Evolutionary conservation across 2,797 vertebrate genomes (phyloP), one percentile per base, ranked within the genome.

Genomic region (Typhlichthys subterraneus): DNA sequence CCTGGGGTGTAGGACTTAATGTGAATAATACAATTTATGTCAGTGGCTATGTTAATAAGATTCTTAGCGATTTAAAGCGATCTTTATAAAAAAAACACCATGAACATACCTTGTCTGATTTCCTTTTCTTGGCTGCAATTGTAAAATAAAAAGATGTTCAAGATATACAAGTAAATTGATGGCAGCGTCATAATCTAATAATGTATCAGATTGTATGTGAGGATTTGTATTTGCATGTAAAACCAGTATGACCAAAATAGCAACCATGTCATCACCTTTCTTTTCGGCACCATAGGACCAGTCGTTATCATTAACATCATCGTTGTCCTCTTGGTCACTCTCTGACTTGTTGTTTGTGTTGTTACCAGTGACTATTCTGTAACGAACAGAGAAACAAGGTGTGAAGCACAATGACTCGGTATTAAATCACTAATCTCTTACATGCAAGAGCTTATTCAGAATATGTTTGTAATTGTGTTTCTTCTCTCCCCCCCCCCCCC

Each of bases 211-310:
- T 13, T 33, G 9, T 11, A 14, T 11, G 13, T 4, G 11, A 11
- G 12, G 15, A 9, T 9, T 13, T 13, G 53, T 11, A 2, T 10
- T 2, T 33, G 2, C 12, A 52, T 53, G 48, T 0, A 38, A 42
- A 12, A 13, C 13, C 9, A 15, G 1, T 45, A 15, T 47, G 1
- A 6, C 4, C 0, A 38, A 33, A 68, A 29, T 15, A 51, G 38
- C 29, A 57, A 12, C 0, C 15, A 19, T 4, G 23, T 58, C 23
- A 53, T 86, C 82, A 99, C 97, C 94, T 96, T 98, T 98, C 92
- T 99, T 99, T 91, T 99, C 97, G 0, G 97, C 97, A 77, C 97
- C 96, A 0, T 99, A 99, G 23, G 97, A 99, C 97, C 97, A 99
- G 88, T 99, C 97, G 0, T 99, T 99, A 84, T 99, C 97, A 29